Conservation (phyloP, 2,888 invertebrate species). For the Philereme transversata region DNA sequence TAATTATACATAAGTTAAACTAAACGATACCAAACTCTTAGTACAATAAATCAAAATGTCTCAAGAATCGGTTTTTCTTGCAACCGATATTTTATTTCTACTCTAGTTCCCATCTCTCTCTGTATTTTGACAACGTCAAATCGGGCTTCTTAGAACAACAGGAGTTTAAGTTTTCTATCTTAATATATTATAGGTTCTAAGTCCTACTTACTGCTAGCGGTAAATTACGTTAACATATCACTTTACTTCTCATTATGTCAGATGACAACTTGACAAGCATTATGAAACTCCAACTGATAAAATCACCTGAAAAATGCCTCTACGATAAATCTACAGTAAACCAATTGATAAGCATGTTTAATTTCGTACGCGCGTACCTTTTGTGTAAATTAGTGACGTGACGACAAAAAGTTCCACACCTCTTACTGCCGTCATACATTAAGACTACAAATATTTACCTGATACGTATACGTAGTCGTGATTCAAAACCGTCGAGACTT, state of each 20-base stretch:
- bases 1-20: too few species aligned
- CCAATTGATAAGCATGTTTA: conserved; percentile 3
- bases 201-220: not conserved
- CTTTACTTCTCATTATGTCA: not conserved
- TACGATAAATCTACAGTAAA: conserved; percentile 4
- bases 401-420: conserved; percentile 74
- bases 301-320: conserved; percentile 2
- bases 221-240: not conserved
- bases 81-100: too few species aligned
- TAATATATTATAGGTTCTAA: too few species aligned
- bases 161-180: too few species aligned
- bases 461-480: conserved; percentile 60
- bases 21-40: too few species aligned
- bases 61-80: too few species aligned
- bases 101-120: too few species aligned
- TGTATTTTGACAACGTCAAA: too few species aligned
- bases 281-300: conserved; percentile 1
- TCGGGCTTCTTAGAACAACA: too few species aligned
- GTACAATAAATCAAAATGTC: too few species aligned
- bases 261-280: not conserved
- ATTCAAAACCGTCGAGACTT: too few species aligned
- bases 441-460: conserved; percentile 65
- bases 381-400: conserved; percentile 56
- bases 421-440: conserved; percentile 61
- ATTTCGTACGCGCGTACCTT: conserved; percentile 10